phyloP scores from a whole-genome alignment of 2,113 vertebrate genomes.

The Cynocephalus volans region DNA sequence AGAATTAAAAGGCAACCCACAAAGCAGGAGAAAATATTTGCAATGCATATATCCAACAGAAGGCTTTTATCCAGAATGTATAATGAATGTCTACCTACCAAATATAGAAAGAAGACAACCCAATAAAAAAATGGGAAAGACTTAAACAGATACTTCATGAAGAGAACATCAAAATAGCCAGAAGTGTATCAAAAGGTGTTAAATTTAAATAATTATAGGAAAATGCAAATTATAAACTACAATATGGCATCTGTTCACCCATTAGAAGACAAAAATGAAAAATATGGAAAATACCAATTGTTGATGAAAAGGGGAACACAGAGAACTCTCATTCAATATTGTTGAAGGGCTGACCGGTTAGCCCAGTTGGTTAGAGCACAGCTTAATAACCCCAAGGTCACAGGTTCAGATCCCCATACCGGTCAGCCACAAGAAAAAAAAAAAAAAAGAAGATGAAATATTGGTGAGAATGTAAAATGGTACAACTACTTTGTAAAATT shows the following conservation, averaged over 20 bases:
- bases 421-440: too few species aligned
- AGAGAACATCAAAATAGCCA: neutral
- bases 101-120: neutral
- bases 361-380: too few species aligned
- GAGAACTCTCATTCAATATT: neutral
- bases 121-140: neutral
- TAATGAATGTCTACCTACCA: neutral
- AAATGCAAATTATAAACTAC: neutral
- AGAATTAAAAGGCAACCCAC: neutral
- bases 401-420: too few species aligned
- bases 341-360: too few species aligned
- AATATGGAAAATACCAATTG: neutral
- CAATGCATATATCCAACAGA: neutral
- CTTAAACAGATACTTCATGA: neutral
- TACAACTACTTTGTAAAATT: neutral
- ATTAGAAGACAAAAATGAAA: neutral
- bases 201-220: neutral
- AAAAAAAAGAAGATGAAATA: too few species aligned
- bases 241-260: neutral
- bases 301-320: accelerated
- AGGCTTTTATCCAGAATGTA: neutral
- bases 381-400: too few species aligned
- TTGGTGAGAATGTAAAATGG: neutral
- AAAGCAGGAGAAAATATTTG: neutral
- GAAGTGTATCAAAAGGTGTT: neutral